Conservation (phyloP, 2,888 invertebrate genomes). For the Eristalinus aeneus region DNA sequence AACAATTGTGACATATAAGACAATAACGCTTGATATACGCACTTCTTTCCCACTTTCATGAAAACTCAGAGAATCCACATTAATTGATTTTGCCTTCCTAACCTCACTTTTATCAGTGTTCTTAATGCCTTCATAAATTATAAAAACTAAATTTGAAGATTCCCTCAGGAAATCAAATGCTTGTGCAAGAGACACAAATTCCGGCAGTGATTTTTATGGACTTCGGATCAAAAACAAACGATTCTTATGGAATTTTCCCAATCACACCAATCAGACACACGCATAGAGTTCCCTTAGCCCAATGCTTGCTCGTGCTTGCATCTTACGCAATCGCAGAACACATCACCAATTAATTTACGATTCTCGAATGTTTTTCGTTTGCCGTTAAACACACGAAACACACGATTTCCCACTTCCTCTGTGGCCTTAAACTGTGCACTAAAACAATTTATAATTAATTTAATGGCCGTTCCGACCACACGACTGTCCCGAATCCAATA, state of each 20-base stretch:
- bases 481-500: neutral
- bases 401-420: conserved; percentile 7
- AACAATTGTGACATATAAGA: too few relatives aligned
- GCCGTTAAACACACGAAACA: neutral
- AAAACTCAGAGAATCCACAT: too few relatives aligned
- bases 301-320: neutral
- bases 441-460: conserved; percentile 33
- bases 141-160: neutral
- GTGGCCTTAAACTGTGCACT: conserved; percentile 29
- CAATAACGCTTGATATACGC: too few relatives aligned
- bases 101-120: neutral
- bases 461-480: conserved; percentile 7
- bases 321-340: neutral
- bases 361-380: conserved; percentile 1
- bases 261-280: neutral
- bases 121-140: neutral
- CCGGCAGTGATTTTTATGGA: neutral
- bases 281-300: neutral
- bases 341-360: neutral
- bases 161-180: neutral
- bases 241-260: neutral
- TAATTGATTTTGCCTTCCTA: neutral
- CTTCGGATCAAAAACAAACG: neutral
- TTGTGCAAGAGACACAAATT: neutral
- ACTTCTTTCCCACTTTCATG: too few relatives aligned